Conservation (phyloP, 2,113 vertebrate genomes). For the Cygnus atratus region DNA sequence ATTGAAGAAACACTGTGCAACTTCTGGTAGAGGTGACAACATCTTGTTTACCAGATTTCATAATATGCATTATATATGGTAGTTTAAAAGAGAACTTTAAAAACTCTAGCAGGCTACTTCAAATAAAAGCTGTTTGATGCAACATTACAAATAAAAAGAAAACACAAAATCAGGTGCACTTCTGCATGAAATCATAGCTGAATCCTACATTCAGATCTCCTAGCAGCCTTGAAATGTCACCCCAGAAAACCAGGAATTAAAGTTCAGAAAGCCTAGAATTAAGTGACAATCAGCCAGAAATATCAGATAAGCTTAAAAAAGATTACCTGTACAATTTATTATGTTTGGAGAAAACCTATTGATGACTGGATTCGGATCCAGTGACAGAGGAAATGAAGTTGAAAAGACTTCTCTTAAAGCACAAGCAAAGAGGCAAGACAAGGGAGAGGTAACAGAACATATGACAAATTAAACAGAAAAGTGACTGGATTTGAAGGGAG, state of each 20-base stretch:
- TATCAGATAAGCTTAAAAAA: constrained; percentile 22
- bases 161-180: background rate
- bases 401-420: constrained; percentile 57
- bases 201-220: background rate
- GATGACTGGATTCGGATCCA: constrained; percentile 55
- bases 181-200: background rate
- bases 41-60: background rate
- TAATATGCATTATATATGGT: too few species aligned
- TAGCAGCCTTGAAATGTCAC: background rate
- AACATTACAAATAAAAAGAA: background rate
- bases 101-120: background rate
- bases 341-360: constrained; percentile 47
- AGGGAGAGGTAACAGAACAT: constrained; percentile 1
- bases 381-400: constrained; percentile 49
- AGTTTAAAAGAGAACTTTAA: background rate
- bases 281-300: background rate
- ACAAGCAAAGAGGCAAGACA: constrained; percentile 17
- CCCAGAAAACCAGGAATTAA: background rate
- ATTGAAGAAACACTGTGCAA: background rate
- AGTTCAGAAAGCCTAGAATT: background rate
- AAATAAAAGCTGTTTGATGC: background rate
- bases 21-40: background rate
- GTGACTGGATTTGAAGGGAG: constrained; percentile 20
- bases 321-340: constrained; percentile 56
- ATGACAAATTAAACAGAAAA: constrained; percentile 21